Evolutionary conservation across 2,888 invertebrate species (phyloP), one percentile per base, ranked within the genome.

Genomic region (Flexamia atlantica): DNA sequence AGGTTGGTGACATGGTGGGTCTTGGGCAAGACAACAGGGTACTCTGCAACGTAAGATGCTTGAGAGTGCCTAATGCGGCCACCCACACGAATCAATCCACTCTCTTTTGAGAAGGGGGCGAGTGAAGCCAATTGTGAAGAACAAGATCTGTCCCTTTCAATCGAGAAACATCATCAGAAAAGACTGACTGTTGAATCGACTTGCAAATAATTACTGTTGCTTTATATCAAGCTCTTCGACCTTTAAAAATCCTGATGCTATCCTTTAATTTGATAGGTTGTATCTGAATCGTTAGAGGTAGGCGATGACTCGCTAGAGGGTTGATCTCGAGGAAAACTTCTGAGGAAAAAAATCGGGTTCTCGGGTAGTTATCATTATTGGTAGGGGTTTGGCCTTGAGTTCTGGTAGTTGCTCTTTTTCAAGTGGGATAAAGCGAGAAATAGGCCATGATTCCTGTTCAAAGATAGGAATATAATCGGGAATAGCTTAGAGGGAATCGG

Each of bases 1-100:
- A 87, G 42, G 28, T 20, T 76, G 12, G 86, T 76, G 28, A 85
- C 50, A 23, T 80, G 74, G 68, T 64, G 40, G 10, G 76, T 50
- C 12, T 60, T 40, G 17, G 82, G 83, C 9, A 85, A 36, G 5
- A 36, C 36, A 36, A 36, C 9, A 36, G 36, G 36, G 36, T 36
- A 9, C 36, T 36, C 9, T 36, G 30, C 23, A 84, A 28, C 12
- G 74, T 50, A n/a, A 81, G 82, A 36, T 74, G 84, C 68, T 84
- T 79, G 46, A 20, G 86, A 42, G 1, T 83, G 50, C 1, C 79
- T 74, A 42, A 86, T 53, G 17, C 85, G 53, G 0, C 85, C 84
- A 20, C 86, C 86, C 3, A 86, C 86, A 79, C 85, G 46, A 20
- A 87, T n/a, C 17, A 82, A 28, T 14, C 30, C 14, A 42, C 42